Conservation (phyloP, 1,140 invertebrate species). For the Brachionus rotundiformis region DNA sequence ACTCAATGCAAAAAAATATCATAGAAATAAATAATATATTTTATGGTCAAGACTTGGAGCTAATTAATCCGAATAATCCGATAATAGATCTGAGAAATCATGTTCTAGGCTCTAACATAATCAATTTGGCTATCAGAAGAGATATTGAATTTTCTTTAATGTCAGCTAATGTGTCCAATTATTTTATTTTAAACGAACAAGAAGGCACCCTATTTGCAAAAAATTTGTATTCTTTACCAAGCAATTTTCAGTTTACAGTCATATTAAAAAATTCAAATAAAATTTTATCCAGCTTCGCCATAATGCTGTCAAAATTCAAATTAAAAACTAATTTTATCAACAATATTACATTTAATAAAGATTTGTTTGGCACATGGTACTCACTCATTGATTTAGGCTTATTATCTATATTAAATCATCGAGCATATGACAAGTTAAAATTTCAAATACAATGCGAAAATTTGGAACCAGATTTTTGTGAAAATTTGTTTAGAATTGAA, state of each 20-base stretch:
- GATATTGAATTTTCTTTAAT: not conserved
- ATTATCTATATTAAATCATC: not conserved
- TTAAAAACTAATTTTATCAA: not conserved
- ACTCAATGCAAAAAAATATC: not conserved
- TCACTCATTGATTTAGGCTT: not conserved
- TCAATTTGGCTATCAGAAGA: not conserved
- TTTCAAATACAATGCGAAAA: not conserved
- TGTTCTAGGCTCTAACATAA: not conserved
- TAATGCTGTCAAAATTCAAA: not conserved
- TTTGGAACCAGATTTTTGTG: not conserved
- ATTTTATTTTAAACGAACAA: not conserved
- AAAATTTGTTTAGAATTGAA: not conserved
- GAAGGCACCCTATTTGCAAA: not conserved
- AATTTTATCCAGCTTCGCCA: not conserved
- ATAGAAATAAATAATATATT: not conserved
- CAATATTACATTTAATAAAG: not conserved
- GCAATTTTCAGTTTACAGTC: not conserved
- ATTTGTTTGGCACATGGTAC: not conserved
- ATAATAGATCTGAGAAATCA: not conserved
- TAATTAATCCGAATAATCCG: not conserved
- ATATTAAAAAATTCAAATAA: not conserved
- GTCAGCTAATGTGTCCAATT: not conserved
- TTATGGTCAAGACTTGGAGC: not conserved
- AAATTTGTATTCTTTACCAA: not conserved
- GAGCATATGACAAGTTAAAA: not conserved